Evolutionary conservation across 2,797 vertebrate genomes (phyloP).

Genomic region (Spinus olivaceus): DNA sequence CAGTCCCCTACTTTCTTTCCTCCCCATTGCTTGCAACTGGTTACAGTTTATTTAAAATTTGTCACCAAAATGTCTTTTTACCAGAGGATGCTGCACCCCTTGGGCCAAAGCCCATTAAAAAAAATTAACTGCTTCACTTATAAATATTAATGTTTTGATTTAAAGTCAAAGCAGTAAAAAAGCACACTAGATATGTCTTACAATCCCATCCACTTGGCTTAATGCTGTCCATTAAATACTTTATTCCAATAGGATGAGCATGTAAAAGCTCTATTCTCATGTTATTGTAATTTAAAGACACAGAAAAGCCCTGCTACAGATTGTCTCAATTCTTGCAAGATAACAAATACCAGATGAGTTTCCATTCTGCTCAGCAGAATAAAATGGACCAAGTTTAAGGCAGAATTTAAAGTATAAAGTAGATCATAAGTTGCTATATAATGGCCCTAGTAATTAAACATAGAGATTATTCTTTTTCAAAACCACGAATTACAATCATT

Average conservation of each 20-base stretch:
- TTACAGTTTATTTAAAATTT: neutral
- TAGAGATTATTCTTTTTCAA: neutral
- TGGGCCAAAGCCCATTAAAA: accelerated
- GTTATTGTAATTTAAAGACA: neutral
- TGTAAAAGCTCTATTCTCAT: neutral
- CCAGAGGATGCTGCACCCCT: neutral
- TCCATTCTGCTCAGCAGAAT: neutral
- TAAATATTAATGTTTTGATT: neutral
- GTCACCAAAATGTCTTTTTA: neutral
- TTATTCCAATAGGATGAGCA: neutral
- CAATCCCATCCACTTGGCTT: neutral
- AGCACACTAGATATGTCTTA: neutral
- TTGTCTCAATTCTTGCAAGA: neutral
- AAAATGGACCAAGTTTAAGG: neutral
- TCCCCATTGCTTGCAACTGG: neutral
- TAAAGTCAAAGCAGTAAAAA: neutral
- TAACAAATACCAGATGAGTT: constrained; percentile 18
- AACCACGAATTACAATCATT: neutral
- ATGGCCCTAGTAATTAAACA: neutral
- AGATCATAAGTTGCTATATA: neutral
- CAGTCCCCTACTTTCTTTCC: neutral
- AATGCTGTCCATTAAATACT: neutral
- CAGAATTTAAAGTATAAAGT: neutral
- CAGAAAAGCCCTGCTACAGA: neutral
- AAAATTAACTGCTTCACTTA: neutral